phyloP scores from a whole-genome alignment of 2,888 invertebrate genomes.

The Sceliomorpha sp. region DNA sequence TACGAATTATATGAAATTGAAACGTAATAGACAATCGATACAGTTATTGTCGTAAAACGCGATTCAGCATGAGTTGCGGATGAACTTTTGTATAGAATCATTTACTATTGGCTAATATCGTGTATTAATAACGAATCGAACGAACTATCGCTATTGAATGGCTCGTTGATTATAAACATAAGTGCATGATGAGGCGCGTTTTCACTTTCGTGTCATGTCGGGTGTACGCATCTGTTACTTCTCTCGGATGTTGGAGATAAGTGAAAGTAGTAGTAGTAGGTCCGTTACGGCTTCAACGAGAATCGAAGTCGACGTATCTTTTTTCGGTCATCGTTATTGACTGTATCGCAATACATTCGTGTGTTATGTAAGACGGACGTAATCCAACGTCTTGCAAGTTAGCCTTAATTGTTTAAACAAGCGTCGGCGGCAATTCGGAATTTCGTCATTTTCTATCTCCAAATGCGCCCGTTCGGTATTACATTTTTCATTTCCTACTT shows the following conservation, averaged over 20 bases:
- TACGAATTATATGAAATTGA: too few species aligned
- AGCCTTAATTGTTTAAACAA: too few species aligned
- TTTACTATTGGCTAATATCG: slow-evolving; percentile 5
- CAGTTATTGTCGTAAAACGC: too few species aligned
- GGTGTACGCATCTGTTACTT: slow-evolving; percentile 37
- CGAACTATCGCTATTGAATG: slow-evolving; percentile 4
- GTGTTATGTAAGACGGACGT: slow-evolving; percentile 32
- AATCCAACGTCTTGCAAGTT: too few species aligned
- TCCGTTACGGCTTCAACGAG: slow-evolving; percentile 34
- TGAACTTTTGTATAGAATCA: too few species aligned
- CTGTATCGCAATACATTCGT: slow-evolving; percentile 11
- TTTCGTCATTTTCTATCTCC: too few species aligned
- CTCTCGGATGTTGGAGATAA: slow-evolving; percentile 45
- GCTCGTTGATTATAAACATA: slow-evolving; percentile 27
- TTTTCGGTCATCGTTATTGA: slow-evolving; percentile 39
- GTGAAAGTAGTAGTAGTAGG: slow-evolving; percentile 53
- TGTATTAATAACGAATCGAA: slow-evolving; percentile 46
- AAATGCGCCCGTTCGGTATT: too few species aligned
- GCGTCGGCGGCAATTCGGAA: too few species aligned
- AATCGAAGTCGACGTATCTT: slow-evolving; percentile 38
- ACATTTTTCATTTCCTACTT: too few species aligned
- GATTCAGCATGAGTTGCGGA: too few species aligned
- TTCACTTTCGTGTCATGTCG: slow-evolving; percentile 67
- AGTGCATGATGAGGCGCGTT: slow-evolving; percentile 51
- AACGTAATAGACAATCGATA: too few species aligned